phyloP scores from a whole-genome alignment of 2,113 vertebrate species.

The Anoura caudifer region DNA sequence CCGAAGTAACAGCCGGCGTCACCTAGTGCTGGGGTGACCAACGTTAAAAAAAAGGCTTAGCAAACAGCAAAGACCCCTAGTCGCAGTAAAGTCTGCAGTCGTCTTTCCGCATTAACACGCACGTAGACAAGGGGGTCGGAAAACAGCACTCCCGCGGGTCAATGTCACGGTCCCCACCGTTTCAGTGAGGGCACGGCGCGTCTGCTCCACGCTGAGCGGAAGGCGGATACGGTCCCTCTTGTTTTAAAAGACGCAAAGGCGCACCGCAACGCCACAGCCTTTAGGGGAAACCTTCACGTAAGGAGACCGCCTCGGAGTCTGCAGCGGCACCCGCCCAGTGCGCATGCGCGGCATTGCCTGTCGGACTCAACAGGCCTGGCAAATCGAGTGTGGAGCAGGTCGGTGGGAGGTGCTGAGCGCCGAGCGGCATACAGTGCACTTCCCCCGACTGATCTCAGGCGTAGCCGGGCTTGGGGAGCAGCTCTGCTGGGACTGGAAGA shows the following conservation, averaged over 20 bases:
- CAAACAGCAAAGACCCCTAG: background rate
- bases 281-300: rapidly evolving
- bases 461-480: background rate
- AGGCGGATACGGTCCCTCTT: background rate
- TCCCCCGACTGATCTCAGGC: background rate
- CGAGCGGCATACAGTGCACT: background rate
- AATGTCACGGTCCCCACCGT: background rate
- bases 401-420: background rate
- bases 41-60: rapidly evolving
- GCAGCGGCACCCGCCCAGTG: background rate
- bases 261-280: background rate
- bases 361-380: background rate
- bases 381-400: slow-evolving; percentile 14
- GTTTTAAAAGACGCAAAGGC: background rate
- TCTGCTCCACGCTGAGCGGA: background rate
- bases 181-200: background rate
- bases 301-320: rapidly evolving
- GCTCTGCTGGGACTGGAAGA: background rate
- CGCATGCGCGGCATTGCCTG: background rate
- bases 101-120: background rate
- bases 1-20: too few relatives aligned
- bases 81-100: background rate
- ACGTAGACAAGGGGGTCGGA: background rate
- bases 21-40: background rate
- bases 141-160: background rate